Conservation (phyloP, 2,113 vertebrate genomes). For the Ailuropoda melanoleuca region DNA sequence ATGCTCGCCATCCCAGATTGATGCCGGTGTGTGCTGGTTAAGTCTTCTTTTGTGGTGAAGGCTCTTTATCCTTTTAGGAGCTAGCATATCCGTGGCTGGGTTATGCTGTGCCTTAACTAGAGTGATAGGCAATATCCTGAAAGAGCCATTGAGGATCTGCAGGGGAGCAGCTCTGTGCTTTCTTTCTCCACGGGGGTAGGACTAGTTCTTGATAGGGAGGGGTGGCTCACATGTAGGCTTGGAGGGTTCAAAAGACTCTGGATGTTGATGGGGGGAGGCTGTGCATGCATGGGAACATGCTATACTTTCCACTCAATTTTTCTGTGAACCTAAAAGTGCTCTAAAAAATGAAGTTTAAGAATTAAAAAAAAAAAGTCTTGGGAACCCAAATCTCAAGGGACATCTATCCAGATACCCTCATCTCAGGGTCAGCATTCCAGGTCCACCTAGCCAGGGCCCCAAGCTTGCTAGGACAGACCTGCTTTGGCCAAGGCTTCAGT, state of each 20-base stretch:
- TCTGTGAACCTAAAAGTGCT: neutral
- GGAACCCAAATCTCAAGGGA: neutral
- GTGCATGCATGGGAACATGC: neutral
- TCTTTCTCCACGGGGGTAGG: accelerated
- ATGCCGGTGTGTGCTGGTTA: neutral
- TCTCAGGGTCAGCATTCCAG: neutral
- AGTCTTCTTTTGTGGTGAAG: neutral
- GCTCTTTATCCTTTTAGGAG: neutral
- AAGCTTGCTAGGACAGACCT: neutral
- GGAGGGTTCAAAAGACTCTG: neutral
- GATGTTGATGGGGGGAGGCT: neutral
- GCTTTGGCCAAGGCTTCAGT: neutral
- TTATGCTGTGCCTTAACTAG: neutral
- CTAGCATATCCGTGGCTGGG: neutral
- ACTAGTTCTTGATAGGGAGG: accelerated
- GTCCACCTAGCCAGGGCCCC: neutral
- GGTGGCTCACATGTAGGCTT: neutral
- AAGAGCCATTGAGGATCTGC: neutral
- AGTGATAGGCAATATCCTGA: neutral
- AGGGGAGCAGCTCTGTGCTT: neutral
- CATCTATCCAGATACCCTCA: neutral
- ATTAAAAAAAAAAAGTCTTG: neutral
- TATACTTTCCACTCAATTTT: neutral
- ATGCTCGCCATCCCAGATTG: neutral
- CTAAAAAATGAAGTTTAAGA: neutral